Evolutionary conservation across 2,797 vertebrate genomes (phyloP).

Genomic region (Anas flavirostris): DNA sequence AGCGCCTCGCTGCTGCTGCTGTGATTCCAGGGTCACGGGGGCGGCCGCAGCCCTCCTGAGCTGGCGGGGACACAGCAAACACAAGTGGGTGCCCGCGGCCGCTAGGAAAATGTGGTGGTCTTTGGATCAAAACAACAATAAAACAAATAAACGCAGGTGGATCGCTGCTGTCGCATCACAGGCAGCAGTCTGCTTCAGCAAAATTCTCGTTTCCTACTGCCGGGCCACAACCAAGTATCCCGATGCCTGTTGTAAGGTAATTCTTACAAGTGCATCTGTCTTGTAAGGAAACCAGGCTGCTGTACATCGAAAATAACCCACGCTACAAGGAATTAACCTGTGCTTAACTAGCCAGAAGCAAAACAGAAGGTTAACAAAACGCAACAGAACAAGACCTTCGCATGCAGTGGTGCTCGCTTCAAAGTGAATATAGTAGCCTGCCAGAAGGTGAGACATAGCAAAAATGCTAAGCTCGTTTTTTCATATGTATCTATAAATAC

Average conservation of each 20-base stretch:
- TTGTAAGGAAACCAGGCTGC: background rate
- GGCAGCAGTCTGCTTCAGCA: background rate
- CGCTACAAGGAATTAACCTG: background rate
- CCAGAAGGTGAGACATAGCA: background rate
- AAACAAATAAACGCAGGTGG: background rate
- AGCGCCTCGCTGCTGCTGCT: background rate
- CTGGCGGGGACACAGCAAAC: background rate
- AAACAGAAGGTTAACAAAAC: background rate
- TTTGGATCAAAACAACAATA: background rate
- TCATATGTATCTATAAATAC: background rate
- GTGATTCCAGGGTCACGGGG: background rate
- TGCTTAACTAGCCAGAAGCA: slow-evolving; percentile 29
- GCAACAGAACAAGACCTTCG: background rate
- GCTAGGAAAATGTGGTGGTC: background rate
- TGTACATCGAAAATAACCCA: background rate
- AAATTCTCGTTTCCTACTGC: background rate
- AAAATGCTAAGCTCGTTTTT: background rate
- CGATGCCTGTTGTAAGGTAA: background rate
- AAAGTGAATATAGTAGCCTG: background rate
- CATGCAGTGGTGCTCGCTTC: background rate
- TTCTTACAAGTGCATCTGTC: background rate
- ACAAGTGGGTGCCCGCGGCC: background rate
- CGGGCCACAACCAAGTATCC: background rate
- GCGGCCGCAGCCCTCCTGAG: background rate
- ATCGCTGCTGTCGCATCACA: background rate